Evolutionary conservation across 1,140 invertebrate species (phyloP).

Genomic region (Panulirus ornatus): DNA sequence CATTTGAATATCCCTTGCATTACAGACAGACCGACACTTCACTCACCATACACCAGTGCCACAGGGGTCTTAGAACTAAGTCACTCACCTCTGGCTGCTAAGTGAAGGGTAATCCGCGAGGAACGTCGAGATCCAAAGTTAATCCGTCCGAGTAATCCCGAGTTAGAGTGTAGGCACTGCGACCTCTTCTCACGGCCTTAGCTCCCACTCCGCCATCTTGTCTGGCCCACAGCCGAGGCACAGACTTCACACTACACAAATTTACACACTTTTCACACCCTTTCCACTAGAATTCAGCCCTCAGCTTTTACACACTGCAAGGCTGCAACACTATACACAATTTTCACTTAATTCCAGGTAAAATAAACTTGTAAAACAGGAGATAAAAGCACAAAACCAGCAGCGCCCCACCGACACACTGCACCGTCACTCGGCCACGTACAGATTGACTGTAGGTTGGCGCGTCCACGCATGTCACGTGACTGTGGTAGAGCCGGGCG

Average conservation of each 20-base stretch:
- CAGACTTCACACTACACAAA: constrained; percentile 57
- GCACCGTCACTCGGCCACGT: constrained; percentile 64
- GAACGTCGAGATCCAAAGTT: constrained; percentile 2
- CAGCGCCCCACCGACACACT: constrained; percentile 61
- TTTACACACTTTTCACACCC: constrained; percentile 57
- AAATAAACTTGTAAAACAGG: constrained; percentile 40
- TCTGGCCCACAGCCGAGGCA: constrained; percentile 64
- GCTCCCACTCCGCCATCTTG: constrained; percentile 70
- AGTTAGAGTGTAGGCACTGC: constrained; percentile 50
- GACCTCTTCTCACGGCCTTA: constrained; percentile 66
- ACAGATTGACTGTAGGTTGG: constrained; percentile 66
- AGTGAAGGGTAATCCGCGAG: constrained; percentile 31
- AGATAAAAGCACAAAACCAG: constrained; percentile 47
- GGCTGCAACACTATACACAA: constrained; percentile 53
- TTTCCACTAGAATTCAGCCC: constrained; percentile 55
- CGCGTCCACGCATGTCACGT: constrained; percentile 69
- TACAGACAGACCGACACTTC: neutral
- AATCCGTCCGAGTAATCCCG: constrained; percentile 62
- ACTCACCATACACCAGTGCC: neutral
- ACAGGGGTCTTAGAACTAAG: neutral
- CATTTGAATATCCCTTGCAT: constrained; percentile 33
- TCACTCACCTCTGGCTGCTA: constrained; percentile 50
- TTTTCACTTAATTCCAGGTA: constrained; percentile 38
- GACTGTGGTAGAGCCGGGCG: constrained; percentile 64
- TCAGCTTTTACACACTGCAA: constrained; percentile 43